phyloP scores from a whole-genome alignment of 2,888 invertebrate species.

The Onthophagus sagittarius region DNA sequence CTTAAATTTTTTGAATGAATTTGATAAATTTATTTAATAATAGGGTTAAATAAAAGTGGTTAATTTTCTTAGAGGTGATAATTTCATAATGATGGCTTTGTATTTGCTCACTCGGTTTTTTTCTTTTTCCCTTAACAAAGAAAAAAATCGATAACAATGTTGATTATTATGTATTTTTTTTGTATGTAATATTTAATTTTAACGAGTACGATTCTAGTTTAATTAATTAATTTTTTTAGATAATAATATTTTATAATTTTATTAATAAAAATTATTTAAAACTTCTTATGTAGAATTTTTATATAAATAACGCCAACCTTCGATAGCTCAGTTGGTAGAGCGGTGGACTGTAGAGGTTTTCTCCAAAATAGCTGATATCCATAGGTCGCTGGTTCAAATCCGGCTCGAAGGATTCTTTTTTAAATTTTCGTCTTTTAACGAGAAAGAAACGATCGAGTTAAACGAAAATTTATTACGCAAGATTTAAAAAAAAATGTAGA shows the following conservation, averaged over 20 bases:
- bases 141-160: conserved; percentile 13
- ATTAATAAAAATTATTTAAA: conserved; percentile 24
- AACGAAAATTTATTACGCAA: not conserved
- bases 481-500: not conserved
- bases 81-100: not conserved
- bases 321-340: conserved; percentile 48
- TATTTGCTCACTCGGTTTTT: not conserved
- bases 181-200: not conserved
- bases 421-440: not conserved
- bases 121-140: not conserved
- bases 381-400: conserved; percentile 69
- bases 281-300: not conserved
- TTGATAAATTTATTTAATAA: no score
- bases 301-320: conserved; percentile 31
- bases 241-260: conserved; percentile 21
- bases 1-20: no score
- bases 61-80: not conserved
- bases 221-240: not conserved
- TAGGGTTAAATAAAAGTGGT: not conserved
- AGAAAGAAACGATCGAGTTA: not conserved
- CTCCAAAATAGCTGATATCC: conserved; percentile 43
- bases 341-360: conserved; percentile 42
- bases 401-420: conserved; percentile 57
- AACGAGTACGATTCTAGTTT: not conserved
- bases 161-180: conserved; percentile 14